Base-by-base conservation (phyloP, 2,888 invertebrate genomes). In the Drosophila hamatofila region DNA sequence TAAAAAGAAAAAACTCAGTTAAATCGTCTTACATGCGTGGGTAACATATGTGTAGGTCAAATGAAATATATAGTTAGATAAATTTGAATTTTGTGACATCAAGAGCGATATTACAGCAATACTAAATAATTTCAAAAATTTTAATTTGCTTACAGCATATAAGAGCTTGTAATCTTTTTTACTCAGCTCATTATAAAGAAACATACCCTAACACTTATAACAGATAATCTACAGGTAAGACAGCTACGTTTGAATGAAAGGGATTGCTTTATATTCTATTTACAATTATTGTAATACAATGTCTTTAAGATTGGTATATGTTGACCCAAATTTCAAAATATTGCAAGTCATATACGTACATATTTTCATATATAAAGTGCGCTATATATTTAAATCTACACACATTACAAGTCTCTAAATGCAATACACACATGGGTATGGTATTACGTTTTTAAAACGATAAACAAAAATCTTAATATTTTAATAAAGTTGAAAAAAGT, bases 1-100 rank as follows among this genome's bases (percentile, higher is more conserved):
- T 30, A 30, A 30, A 2, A 11, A 30, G 3, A 62, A 56, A 12
- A 37, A n/a, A 52, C 49, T 33, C 27, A 41, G n/a, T n/a, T 0
- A 48, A 48, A 27, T 18, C 35, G 37, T 46, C 12, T 14, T 41
- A 49, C 44, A 42, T 30, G 25, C 51, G 51, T 51, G n/a, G 27
- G 27, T 6, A 30, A 30, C n/a, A 27, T 11, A 30, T 35, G 30
- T 33, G n/a, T 60, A 62, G 58, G 39, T 46, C 51, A 64, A 55
- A 56, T 56, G 39, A 46, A 59, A 39, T 57, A 46, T 72, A 56
- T 72, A 67, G 73, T 55, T 73, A 73, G 73, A 55, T 61, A 14
- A 25, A 25, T 57, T 57, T n/a, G 8, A 57, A 44, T 46, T 37
- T 7, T 37, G 52, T 52, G 16, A 16, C 23, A 52, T n/a, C 18